These are phyloP conservation scores for Phrynosoma platyrhinos DNA, from an alignment of 2,113 vertebrate species.

Conservation along the genomic window DNA sequence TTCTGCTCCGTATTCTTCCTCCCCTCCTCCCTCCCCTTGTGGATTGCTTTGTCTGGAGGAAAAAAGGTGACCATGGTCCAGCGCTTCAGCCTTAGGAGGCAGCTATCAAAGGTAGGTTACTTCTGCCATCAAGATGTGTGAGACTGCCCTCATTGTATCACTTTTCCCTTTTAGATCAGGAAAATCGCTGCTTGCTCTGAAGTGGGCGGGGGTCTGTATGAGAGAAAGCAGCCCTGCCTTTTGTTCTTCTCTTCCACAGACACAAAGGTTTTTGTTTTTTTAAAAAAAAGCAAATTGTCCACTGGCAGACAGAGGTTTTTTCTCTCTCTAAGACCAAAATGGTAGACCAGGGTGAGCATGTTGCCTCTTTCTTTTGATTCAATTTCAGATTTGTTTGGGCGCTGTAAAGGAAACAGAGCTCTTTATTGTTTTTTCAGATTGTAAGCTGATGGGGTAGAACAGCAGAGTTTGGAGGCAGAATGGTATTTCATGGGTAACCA, in stretches of 20 bases:
- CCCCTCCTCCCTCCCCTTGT: neutral
- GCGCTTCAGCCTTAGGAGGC: slow-evolving; percentile 81
- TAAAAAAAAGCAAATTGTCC: slow-evolving; percentile 21
- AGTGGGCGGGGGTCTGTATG: slow-evolving; percentile 29
- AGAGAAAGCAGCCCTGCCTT: slow-evolving; percentile 61
- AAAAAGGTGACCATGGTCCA: slow-evolving; percentile 78
- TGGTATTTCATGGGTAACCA: slow-evolving; percentile 25
- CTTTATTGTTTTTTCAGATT: neutral
- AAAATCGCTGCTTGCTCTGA: slow-evolving; percentile 21
- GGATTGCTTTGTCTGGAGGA: slow-evolving; percentile 50
- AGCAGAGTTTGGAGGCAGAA: neutral
- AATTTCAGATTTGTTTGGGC: neutral
- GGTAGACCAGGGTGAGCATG: neutral
- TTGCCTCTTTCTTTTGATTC: neutral
- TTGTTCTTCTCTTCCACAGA: slow-evolving; percentile 72
- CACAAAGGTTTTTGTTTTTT: slow-evolving; percentile 65
- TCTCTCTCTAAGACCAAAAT: neutral
- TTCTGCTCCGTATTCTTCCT: neutral
- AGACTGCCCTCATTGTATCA: neutral
- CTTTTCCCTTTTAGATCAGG: slow-evolving; percentile 28
- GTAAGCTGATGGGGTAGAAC: neutral
- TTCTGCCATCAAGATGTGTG: slow-evolving; percentile 9
- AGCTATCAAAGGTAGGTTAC: slow-evolving; percentile 84
- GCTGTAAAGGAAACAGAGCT: neutral
- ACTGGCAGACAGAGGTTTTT: neutral